Percentiles rank a stretch among this genome's conserved stretches.
Conservation (phyloP, 2,113 vertebrate genomes). For the Corydoras sp. region DNA sequence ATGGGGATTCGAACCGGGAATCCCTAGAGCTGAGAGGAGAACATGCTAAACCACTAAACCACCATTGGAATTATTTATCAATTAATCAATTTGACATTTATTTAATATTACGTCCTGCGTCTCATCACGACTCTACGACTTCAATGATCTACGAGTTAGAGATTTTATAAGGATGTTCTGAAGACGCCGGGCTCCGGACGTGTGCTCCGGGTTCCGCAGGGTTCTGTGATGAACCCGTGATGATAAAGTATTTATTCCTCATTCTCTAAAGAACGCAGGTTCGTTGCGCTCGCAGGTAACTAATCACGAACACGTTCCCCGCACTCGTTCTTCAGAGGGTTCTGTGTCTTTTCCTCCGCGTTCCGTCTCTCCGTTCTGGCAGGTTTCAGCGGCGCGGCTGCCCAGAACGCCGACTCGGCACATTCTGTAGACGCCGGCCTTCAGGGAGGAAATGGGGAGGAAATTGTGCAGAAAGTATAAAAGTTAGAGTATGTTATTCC, state of each 20-base stretch:
- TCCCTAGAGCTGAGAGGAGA: no score
- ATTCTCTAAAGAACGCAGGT: background rate
- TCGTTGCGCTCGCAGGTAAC: constrained; percentile 6
- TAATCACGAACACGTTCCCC: constrained; percentile 7
- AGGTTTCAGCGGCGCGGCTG: constrained; percentile 59
- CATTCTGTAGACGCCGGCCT: constrained; percentile 73
- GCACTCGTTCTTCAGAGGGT: constrained; percentile 12
- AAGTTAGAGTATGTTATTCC: constrained; percentile 54
- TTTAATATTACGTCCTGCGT: no score
- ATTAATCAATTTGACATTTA: no score
- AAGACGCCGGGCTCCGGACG: no score
- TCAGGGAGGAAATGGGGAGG: constrained; percentile 74
- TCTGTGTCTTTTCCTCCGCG: constrained; percentile 9
- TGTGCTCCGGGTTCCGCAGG: no score
- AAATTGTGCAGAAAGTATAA: constrained; percentile 75
- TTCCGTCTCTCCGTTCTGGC: constrained; percentile 52
- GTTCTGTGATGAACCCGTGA: no score
- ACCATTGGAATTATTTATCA: no score
- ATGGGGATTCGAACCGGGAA: no score
- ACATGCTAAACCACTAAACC: no score
- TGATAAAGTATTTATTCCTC: background rate
- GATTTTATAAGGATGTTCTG: no score
- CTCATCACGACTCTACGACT: no score
- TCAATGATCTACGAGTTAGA: no score
- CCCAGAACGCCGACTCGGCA: constrained; percentile 70